Base-by-base conservation (phyloP, 30 jellyfish, hydroid and myxozoan genomes). In the Thelohanellus kitauei region DNA sequence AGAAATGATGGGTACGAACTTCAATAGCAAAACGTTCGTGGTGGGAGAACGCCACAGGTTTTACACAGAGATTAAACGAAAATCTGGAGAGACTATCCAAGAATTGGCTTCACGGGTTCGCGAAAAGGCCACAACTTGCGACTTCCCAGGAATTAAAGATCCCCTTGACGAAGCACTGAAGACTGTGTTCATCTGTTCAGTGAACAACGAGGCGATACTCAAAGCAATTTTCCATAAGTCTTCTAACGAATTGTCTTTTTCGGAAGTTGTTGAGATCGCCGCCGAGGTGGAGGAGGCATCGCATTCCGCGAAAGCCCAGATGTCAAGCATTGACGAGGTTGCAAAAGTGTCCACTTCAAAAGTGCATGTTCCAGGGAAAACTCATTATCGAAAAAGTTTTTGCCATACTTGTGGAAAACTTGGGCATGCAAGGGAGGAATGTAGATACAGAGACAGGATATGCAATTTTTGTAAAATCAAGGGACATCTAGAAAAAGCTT, bases 121-220 rank as follows among this genome's bases (percentile, higher is more conserved):
- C 21, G 58, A 52, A 30, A 58, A 52, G 22, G 66, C 66, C 33
- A 48, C 62, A 20, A 52, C 50, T 13, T 21, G 60, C 22, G 51
- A 43, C 17, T 52, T 52, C 33, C 6, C 66, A 11, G 25, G 58
- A 22, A 23, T 40, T 23, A n/a, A 23, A 24, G 64, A 52, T n/a
- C 60, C 66, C 6, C 63, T 18, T 43, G 60, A 52, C 21, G 58
- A 52, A 30, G 60, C 66, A 41, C 20, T 41, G 17, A 20, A 58
- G 31, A 2, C 59, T 13, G 43, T 53, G 8, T 50, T 37, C 40
- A 50, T 50, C 13, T 50, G 63, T 31, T 35, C 60, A 14, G 60
- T 50, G 5, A 22, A 22, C 23, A 50, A 50, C 22, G 60, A 50
- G 31, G 63, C 55, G 12, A 44, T 38, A 11, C 59, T 50, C 17